A percentile compares a stretch with the other conserved stretches of the same genome.
These are phyloP conservation scores for Cotesia typhae DNA, from an alignment of 1,140 invertebrate species.

Conservation along the genomic window DNA sequence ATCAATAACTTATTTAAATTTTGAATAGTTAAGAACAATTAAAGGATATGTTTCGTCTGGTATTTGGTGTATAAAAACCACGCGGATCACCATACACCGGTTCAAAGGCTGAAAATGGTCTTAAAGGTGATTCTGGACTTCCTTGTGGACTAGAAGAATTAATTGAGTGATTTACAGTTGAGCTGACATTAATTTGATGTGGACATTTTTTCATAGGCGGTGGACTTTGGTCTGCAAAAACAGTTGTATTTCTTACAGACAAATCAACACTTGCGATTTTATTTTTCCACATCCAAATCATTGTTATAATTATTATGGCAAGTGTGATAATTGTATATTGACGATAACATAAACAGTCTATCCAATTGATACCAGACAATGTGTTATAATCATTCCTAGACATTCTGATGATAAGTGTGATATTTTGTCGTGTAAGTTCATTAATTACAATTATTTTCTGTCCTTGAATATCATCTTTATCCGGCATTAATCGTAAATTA, in stretches of 20 bases:
- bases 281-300: conserved; percentile 60
- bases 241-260: conserved; percentile 53
- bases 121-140: conserved; percentile 46
- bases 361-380: conserved; percentile 54
- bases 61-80: conserved; percentile 55
- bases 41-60: conserved; percentile 52
- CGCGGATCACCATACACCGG: conserved; percentile 60
- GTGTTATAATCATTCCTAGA: conserved; percentile 55
- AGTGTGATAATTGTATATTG: conserved; percentile 57
- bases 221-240: conserved; percentile 62
- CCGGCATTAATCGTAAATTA: conserved; percentile 55
- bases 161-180: conserved; percentile 45
- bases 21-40: conserved; percentile 42
- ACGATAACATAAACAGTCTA: conserved; percentile 58
- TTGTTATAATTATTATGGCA: conserved; percentile 51
- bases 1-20: conserved; percentile 15
- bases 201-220: conserved; percentile 53
- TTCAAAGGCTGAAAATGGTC: conserved; percentile 59
- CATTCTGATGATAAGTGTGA: conserved; percentile 59
- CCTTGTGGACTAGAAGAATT: conserved; percentile 48
- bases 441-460: conserved; percentile 57
- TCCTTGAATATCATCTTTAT: conserved; percentile 59
- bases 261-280: conserved; percentile 55
- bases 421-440: conserved; percentile 61
- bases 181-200: conserved; percentile 10